Conservation (phyloP, 2,888 invertebrate species). For the Parasteatoda lunata region DNA sequence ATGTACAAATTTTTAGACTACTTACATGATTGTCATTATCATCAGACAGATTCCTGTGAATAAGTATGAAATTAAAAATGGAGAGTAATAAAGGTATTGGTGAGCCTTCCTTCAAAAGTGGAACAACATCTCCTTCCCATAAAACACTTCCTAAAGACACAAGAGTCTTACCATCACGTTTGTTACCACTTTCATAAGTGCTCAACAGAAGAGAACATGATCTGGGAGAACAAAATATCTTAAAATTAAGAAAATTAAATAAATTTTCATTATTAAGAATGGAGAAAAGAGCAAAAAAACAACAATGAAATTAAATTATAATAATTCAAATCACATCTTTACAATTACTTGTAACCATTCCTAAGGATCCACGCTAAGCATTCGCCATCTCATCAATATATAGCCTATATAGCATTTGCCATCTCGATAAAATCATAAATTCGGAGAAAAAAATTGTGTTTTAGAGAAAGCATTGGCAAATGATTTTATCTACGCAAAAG, state of each 20-base stretch:
- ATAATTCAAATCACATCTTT: too few relatives aligned
- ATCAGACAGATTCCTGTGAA: slow-evolving; percentile 19
- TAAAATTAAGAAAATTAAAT: not conserved
- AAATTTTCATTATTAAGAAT: not conserved
- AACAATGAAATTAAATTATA: too few relatives aligned
- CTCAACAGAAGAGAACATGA: slow-evolving; percentile 49
- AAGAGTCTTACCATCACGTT: slow-evolving; percentile 71
- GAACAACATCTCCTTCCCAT: slow-evolving; percentile 70
- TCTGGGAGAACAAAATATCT: not conserved
- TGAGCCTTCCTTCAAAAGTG: slow-evolving; percentile 69
- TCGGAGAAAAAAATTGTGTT: too few relatives aligned
- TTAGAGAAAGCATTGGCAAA: too few relatives aligned
- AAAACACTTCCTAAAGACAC: slow-evolving; percentile 71
- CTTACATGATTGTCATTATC: slow-evolving; percentile 9
- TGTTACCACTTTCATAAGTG: slow-evolving; percentile 32
- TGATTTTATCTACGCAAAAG: too few relatives aligned
- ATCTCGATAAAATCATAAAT: too few relatives aligned
- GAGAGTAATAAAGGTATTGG: slow-evolving; percentile 70
- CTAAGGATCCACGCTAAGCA: too few relatives aligned
- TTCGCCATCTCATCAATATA: too few relatives aligned
- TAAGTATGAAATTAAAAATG: slow-evolving; percentile 55
- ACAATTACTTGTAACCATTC: too few relatives aligned
- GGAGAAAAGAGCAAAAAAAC: not conserved
- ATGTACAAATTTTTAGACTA: not conserved
- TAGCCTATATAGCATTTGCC: too few relatives aligned